A percentile compares a stretch with the other conserved stretches of the same genome.
These are phyloP conservation scores for Peromyscus attwateri DNA, from an alignment of 2,797 vertebrate genomes.

Conservation along the genomic window DNA sequence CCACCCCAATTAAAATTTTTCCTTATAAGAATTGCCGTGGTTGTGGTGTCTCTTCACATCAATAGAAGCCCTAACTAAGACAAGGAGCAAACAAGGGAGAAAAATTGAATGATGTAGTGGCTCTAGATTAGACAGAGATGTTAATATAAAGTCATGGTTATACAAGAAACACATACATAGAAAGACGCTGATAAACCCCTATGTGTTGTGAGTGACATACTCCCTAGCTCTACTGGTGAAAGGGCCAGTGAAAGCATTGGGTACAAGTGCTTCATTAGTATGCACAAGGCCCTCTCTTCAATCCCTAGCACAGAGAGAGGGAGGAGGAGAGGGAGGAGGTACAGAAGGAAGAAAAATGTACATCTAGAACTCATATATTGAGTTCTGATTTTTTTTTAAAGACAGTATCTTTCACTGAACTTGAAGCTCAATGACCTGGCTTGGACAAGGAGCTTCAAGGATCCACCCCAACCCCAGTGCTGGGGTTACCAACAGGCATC, in stretches of 20 bases:
- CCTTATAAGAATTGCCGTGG: background rate
- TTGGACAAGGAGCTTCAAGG: background rate
- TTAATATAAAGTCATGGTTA: background rate
- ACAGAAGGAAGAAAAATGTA: background rate
- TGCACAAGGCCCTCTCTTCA: too few species aligned
- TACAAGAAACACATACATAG: background rate
- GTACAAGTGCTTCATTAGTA: background rate
- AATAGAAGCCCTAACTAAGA: background rate
- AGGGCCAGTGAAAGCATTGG: background rate
- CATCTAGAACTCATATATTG: background rate
- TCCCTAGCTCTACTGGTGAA: background rate
- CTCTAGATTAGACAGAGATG: background rate
- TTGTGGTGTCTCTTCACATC: background rate
- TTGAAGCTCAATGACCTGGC: background rate
- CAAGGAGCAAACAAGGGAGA: background rate
- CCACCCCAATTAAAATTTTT: background rate
- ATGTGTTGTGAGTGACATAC: background rate
- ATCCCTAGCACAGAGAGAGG: too few species aligned
- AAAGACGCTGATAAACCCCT: background rate
- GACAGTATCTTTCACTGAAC: background rate
- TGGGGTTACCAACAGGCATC: background rate
- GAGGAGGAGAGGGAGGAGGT: too few species aligned
- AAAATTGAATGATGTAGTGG: background rate
- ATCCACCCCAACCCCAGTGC: background rate
- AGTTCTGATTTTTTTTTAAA: background rate